These are phyloP conservation scores for Gastracanthus pulcherrimus DNA, from an alignment of 2,888 invertebrate genomes.

Conservation along the genomic window DNA sequence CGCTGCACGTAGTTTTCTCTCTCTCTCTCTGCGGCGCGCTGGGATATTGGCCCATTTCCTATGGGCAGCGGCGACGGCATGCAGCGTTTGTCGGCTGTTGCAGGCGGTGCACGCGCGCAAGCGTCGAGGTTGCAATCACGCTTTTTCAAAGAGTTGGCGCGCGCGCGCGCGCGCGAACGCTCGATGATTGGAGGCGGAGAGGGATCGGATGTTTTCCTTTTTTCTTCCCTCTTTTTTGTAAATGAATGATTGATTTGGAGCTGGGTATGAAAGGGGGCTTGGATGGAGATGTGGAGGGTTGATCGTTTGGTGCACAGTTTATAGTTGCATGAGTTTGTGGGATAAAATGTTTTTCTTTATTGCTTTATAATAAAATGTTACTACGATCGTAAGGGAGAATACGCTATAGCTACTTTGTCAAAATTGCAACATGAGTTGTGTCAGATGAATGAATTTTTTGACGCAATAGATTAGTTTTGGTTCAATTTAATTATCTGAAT, in stretches of 20 bases:
- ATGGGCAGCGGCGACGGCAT: background rate
- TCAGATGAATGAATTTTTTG: too few relatives aligned
- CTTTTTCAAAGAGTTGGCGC: too few relatives aligned
- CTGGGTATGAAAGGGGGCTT: background rate
- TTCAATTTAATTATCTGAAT: too few relatives aligned
- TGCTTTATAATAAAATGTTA: background rate
- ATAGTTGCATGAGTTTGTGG: background rate
- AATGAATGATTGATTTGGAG: background rate
- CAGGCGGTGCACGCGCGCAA: too few relatives aligned
- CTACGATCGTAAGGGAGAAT: too few relatives aligned
- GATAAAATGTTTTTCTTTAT: background rate
- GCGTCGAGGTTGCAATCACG: background rate
- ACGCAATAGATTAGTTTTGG: too few relatives aligned
- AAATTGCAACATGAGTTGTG: too few relatives aligned
- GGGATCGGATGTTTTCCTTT: background rate
- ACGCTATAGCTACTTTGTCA: too few relatives aligned
- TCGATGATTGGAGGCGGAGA: background rate
- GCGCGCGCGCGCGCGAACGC: too few relatives aligned
- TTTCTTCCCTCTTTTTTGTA: background rate
- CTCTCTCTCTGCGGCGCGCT: background rate
- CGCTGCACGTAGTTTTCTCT: background rate
- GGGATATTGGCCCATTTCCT: constrained; percentile 28
- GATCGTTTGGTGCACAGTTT: background rate
- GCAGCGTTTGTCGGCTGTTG: background rate
- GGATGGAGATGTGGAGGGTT: background rate